These are phyloP conservation scores for Stegodyphus dumicola DNA, from an alignment of 1,140 invertebrate genomes.

Conservation along the genomic window DNA sequence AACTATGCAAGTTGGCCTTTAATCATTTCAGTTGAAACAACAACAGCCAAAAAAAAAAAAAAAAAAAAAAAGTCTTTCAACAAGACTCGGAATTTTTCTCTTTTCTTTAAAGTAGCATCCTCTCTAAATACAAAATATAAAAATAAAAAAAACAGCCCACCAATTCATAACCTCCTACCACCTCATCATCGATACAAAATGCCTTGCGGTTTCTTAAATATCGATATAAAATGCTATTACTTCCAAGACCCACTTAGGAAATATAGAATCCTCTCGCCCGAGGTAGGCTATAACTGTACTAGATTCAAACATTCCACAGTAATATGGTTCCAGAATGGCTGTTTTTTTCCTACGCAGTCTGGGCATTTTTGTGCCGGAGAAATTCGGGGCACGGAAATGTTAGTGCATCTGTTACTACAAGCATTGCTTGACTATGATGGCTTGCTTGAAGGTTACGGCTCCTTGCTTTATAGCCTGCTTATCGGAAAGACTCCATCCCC, in stretches of 20 bases:
- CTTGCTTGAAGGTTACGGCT: constrained; percentile 45
- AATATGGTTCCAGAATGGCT: constrained; percentile 45
- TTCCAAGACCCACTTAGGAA: not conserved
- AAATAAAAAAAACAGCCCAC: too few species aligned
- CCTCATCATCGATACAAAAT: not conserved
- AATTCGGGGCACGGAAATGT: constrained; percentile 49
- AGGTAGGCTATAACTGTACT: constrained; percentile 44
- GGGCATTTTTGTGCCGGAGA: not conserved
- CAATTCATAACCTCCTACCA: too few species aligned
- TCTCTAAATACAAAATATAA: too few species aligned
- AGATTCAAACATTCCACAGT: constrained; percentile 51
- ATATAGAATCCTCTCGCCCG: constrained; percentile 15
- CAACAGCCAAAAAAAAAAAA: too few species aligned
- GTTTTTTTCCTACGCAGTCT: constrained; percentile 29
- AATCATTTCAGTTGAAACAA: too few species aligned
- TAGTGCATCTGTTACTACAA: constrained; percentile 49
- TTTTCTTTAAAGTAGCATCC: too few species aligned
- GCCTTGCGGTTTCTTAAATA: not conserved
- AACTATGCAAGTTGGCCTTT: too few species aligned
- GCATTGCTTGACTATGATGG: constrained; percentile 29
- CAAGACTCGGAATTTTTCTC: too few species aligned
- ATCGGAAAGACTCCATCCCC: constrained; percentile 35
- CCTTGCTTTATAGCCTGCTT: constrained; percentile 55
- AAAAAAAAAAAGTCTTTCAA: too few species aligned
- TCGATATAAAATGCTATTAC: not conserved